Base-by-base conservation (phyloP, 2,888 invertebrate genomes). In the Eristalis pertinax region DNA sequence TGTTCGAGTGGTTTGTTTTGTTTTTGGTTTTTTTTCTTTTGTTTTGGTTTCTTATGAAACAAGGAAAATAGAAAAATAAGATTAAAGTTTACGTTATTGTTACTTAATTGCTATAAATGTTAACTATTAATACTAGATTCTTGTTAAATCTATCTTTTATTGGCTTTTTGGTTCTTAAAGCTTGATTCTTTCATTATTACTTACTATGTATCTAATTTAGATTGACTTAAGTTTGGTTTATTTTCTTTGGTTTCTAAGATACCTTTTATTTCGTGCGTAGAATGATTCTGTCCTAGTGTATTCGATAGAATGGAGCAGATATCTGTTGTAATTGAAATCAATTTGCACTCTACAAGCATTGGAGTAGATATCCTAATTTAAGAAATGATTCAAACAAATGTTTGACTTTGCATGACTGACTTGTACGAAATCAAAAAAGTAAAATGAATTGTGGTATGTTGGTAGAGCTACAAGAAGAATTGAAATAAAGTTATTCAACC, bases 81-180 rank as follows among this genome's bases (percentile, higher is more conserved):
- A 63, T 62, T 41, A 70, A 43, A 32, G 26, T 68, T 74, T 43
- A 64, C 64, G 22, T 78, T 82, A 75, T 70, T 79, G 15, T 75
- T 83, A 75, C 86, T 86, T 82, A 86, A 78, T 86, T 83, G 83
- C 86, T 86, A 86, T 74, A 75, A 83, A 78, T 86, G 86, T 86
- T 86, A 86, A 86, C 86, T 86, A 86, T 86, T 86, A 86, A 86
- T 86, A 82, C 82, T 79, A 86, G 86, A 86, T 75, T 86, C 72
- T 68, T 79, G 43, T 75, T 74, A 83, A 86, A 86, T 83, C 86
- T 83, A 72, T 78, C 19, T 75, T 68, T 77, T 83, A 83, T 86
- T 78, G 86, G 82, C 83, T 86, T 86, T 50, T 83, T 83, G 83
- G 78, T 86, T 86, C 78, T 83, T 86, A 86, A 86, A 86, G 86